Evolutionary conservation across 2,888 invertebrate species (phyloP).

Genomic region (Biston stratarius): DNA sequence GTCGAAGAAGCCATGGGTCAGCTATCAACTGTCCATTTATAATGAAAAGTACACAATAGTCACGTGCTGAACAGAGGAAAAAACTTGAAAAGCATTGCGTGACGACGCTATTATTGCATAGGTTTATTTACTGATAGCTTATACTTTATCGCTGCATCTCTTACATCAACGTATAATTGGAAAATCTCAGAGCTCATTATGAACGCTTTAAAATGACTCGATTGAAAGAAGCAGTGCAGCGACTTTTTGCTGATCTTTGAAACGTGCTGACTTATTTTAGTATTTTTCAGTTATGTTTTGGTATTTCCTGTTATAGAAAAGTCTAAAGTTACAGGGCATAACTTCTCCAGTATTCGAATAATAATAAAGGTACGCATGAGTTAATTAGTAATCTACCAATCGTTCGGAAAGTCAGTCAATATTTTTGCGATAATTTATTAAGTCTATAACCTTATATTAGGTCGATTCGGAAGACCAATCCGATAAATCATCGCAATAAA

Average conservation of each 20-base stretch:
- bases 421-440: too few relatives aligned
- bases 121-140: constrained; percentile 24
- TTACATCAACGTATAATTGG: constrained; percentile 35
- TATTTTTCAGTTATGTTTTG: neutral
- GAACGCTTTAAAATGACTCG: constrained; percentile 11
- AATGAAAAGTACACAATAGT: constrained; percentile 64
- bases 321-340: neutral
- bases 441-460: neutral
- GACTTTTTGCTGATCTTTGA: constrained; percentile 8
- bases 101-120: constrained; percentile 36
- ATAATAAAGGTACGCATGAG: too few relatives aligned
- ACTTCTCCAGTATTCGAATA: too few relatives aligned
- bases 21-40: constrained; percentile 58
- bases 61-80: constrained; percentile 58
- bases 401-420: too few relatives aligned
- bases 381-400: too few relatives aligned
- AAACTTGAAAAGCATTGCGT: constrained; percentile 41
- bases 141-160: constrained; percentile 36
- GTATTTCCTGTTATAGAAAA: neutral
- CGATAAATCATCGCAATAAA: neutral
- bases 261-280: neutral
- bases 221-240: constrained; percentile 13
- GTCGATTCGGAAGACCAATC: neutral
- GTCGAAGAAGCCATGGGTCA: constrained; percentile 33
- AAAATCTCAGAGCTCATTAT: constrained; percentile 27